Base-by-base conservation (phyloP, 1,140 invertebrate genomes). In the Trichonephila clavata region DNA sequence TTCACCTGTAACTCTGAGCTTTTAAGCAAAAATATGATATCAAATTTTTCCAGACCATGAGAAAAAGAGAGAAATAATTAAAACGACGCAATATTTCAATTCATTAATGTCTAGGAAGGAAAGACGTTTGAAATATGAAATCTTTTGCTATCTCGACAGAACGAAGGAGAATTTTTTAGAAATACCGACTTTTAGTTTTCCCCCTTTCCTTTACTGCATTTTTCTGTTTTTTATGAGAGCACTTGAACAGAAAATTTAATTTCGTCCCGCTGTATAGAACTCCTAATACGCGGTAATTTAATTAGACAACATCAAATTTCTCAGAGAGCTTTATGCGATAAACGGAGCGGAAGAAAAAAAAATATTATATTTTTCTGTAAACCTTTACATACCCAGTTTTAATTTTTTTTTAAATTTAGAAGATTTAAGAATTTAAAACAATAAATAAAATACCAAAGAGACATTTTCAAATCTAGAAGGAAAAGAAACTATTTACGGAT, bases 51-150 rank as follows among this genome's bases (percentile, higher is more conserved):
- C 21, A 14, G 20, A 21, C n/a, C n/a, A 16, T n/a, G 50, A 24
- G 7, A 27, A 87, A 87, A 87, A 87, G 5, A 18, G 43, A 21
- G n/a, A 87, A 87, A 63, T 63, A 87, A 77, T 18, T 14, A 32
- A 27, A 84, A 39, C 86, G 21, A 60, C 57, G 27, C n/a, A 39
- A 18, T 63, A 63, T 87, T 65, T 87, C 61, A 39, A 65, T 61
- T 57, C 86, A 87, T 87, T 87, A 87, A 87, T 87, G 86, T 87
- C 86, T 65, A 86, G 13, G 16, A 86, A 5, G 60, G 27, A 68
- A 68, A 68, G 24, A 24, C 65, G 24, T 18, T 10, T 13, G 86
- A 87, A 87, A 87, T 87, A 87, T 87, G 86, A 87, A 27, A 14
- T 39, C 86, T 39, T n/a, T 59, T 21, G 81, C 81, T 27, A 59